These are phyloP conservation scores for Aphelenchoides fujianensis DNA, from an alignment of 1,140 invertebrate species.

Conservation along the genomic window DNA sequence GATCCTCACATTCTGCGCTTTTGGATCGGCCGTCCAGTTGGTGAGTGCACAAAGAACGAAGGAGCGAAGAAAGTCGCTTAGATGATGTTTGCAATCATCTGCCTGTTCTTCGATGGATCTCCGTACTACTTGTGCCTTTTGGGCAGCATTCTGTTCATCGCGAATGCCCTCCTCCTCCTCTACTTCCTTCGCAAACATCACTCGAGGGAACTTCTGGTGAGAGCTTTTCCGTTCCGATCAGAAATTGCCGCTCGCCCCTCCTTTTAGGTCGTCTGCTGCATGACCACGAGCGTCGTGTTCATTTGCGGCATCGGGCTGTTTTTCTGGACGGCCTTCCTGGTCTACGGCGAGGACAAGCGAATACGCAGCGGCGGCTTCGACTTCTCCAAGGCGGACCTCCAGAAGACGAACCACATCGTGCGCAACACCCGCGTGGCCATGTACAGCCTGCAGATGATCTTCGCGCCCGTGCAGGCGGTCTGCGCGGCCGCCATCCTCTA, in stretches of 20 bases:
- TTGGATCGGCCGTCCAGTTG: slow-evolving; percentile 49
- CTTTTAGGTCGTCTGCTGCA: slow-evolving; percentile 46
- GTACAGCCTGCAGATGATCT: slow-evolving; percentile 57
- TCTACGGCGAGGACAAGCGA: slow-evolving; percentile 53
- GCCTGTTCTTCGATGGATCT: slow-evolving; percentile 57
- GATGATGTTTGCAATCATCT: slow-evolving; percentile 56
- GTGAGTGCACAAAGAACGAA: slow-evolving; percentile 21
- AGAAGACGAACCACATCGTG: slow-evolving; percentile 52
- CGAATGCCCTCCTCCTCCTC: slow-evolving; percentile 47
- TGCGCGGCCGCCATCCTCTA: slow-evolving; percentile 37
- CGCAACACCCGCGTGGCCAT: slow-evolving; percentile 57
- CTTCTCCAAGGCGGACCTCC: slow-evolving; percentile 39
- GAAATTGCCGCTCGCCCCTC: not conserved
- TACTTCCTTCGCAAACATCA: slow-evolving; percentile 41
- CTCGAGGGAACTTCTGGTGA: slow-evolving; percentile 46
- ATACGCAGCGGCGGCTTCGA: slow-evolving; percentile 40
- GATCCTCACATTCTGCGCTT: slow-evolving; percentile 38
- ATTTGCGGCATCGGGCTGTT: slow-evolving; percentile 45
- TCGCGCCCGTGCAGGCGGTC: slow-evolving; percentile 48
- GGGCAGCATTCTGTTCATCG: slow-evolving; percentile 41
- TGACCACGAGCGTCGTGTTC: slow-evolving; percentile 41
- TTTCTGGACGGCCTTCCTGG: slow-evolving; percentile 55
- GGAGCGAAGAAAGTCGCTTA: slow-evolving; percentile 9
- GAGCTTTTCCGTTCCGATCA: slow-evolving; percentile 19
- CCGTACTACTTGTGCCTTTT: slow-evolving; percentile 45